Conservation (phyloP, 2,113 vertebrate species). For the Notiomystis cincta region DNA sequence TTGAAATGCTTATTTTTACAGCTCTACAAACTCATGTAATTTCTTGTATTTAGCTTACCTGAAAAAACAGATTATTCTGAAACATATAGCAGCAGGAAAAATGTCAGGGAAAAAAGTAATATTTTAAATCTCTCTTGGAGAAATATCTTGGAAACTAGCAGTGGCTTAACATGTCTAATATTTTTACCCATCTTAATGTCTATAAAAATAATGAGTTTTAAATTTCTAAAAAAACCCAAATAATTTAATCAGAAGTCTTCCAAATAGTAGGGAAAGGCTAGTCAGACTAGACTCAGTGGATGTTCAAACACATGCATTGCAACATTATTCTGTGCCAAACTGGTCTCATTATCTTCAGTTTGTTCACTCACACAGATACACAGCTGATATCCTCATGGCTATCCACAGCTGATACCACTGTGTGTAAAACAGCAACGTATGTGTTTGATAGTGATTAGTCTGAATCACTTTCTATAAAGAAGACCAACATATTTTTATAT, state of each 20-base stretch:
- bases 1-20: not conserved
- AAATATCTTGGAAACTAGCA: not conserved
- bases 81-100: not conserved
- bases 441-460: not conserved
- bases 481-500: not conserved
- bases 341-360: not conserved
- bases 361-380: not conserved
- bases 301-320: not conserved
- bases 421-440: not conserved
- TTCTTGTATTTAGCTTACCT: not conserved
- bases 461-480: not conserved
- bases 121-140: not conserved
- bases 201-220: not conserved
- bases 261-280: not conserved
- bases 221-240: not conserved
- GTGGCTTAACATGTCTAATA: not conserved
- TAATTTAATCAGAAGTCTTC: not conserved
- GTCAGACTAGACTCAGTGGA: not conserved
- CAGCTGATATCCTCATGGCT: not conserved
- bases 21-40: not conserved
- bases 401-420: not conserved
- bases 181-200: not conserved
- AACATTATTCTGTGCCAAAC: not conserved
- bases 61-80: not conserved
- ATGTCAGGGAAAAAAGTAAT: not conserved